Percentiles rank a stretch among this genome's conserved stretches.
Evolutionary conservation across 2,888 invertebrate genomes (phyloP).

Genomic region (Caenorhabditis doughertyi): DNA sequence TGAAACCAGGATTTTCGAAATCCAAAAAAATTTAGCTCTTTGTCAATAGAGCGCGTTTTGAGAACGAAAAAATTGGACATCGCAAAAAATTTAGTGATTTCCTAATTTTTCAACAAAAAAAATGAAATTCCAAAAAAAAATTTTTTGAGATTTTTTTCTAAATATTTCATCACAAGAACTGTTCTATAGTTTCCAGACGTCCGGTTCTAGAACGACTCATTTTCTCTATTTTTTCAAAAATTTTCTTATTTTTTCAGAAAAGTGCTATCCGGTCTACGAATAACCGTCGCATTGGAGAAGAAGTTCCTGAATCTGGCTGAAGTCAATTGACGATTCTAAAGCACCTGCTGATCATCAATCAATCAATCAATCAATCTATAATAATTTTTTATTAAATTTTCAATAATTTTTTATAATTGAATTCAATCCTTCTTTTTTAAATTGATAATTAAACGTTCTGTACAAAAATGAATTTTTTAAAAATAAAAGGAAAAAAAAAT

Average conservation of each 20-base stretch:
- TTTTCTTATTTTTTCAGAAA: slow-evolving; percentile 60
- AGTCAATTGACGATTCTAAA: slow-evolving; percentile 38
- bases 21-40: too few relatives aligned
- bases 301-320: slow-evolving; percentile 73
- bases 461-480: too few relatives aligned
- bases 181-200: neutral
- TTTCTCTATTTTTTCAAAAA: neutral
- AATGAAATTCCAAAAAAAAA: too few relatives aligned
- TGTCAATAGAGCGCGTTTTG: too few relatives aligned
- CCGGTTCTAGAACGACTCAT: neutral
- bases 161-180: neutral
- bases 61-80: too few relatives aligned
- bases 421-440: too few relatives aligned
- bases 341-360: neutral
- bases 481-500: too few relatives aligned
- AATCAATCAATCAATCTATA: neutral
- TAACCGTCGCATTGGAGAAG: slow-evolving; percentile 73
- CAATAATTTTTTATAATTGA: neutral
- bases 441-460: too few relatives aligned
- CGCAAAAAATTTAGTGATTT: too few relatives aligned
- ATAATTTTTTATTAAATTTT: neutral
- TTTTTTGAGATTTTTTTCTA: too few relatives aligned
- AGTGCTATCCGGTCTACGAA: slow-evolving; percentile 69
- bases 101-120: too few relatives aligned
- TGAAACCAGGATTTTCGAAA: too few relatives aligned